Conservation (phyloP, 2,888 invertebrate genomes). For the Pyrochroa serraticornis region DNA sequence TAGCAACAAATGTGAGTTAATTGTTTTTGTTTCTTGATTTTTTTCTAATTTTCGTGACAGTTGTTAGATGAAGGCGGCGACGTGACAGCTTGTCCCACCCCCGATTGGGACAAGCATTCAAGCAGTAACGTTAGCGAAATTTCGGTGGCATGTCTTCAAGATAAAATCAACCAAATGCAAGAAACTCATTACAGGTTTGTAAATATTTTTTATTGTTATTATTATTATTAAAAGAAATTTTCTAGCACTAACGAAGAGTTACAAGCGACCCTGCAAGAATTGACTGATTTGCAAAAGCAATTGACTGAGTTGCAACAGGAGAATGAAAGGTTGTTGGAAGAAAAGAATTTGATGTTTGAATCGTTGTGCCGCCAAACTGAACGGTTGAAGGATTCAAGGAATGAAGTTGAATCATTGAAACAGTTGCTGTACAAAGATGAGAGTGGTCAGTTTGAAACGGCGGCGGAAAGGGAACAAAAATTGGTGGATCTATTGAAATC, state of each 20-base stretch:
- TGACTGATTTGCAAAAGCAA: slow-evolving; percentile 87
- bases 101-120: slow-evolving; percentile 92
- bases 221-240: background rate
- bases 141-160: slow-evolving; percentile 90
- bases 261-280: slow-evolving; percentile 91
- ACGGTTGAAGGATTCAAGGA: slow-evolving; percentile 85
- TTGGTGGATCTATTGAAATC: slow-evolving; percentile 82
- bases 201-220: slow-evolving; percentile 4
- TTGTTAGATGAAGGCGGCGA: slow-evolving; percentile 52
- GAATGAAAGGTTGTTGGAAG: slow-evolving; percentile 85
- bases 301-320: slow-evolving; percentile 85
- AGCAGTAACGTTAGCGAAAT: slow-evolving; percentile 87
- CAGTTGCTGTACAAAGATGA: slow-evolving; percentile 68
- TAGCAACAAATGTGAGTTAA: slow-evolving; percentile 60
- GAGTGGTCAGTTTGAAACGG: slow-evolving; percentile 67
- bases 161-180: slow-evolving; percentile 91
- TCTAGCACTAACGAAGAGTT: slow-evolving; percentile 86
- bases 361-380: slow-evolving; percentile 92
- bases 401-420: slow-evolving; percentile 84
- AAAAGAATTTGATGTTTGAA: slow-evolving; percentile 87
- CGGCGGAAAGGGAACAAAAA: slow-evolving; percentile 77
- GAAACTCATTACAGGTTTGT: slow-evolving; percentile 79
- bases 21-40: background rate
- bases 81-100: slow-evolving; percentile 74
- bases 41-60: slow-evolving; percentile 36